Base-by-base conservation (phyloP, 2,797 vertebrate species). In the Lithobates sylvaticus region DNA sequence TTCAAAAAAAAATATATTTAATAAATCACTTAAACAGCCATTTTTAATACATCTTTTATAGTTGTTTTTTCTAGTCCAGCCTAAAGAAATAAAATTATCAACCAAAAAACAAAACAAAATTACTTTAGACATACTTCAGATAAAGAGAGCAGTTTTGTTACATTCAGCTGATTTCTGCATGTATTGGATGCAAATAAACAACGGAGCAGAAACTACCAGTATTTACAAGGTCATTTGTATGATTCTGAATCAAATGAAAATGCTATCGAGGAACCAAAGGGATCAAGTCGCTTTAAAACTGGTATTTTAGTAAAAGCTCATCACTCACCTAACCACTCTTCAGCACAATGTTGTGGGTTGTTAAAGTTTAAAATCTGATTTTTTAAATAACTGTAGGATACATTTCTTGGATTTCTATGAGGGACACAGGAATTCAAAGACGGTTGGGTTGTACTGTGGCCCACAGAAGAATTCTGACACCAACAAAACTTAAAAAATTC, bases 31-130 rank as follows among this genome's bases (percentile, higher is more conserved):
- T 79, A 92, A 93, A 91, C 89, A 86, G 83, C 87, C 87, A 84
- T 89, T 86, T 68, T 89, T 84, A 85, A 72, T 82, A 83, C 79
- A 81, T 70, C 39, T 86, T 88, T 78, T 76, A 84, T 78, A 78
- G 61, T 4, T 79, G 76, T 54, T 86, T 91, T 96, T 96, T 95
- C 93, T 93, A 97, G 94, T 97, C 94, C 95, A 96, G 97, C 96
- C 92, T 94, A 97, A 96, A 95, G 94, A 84, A 92, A 93, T 89
- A 88, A 85, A 81, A 86, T 78, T 81, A 82, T 86, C 85, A 82
- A 82, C 68, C 85, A 86, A 32, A 78, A 76, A 85, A 80, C 67
- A 64, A 71, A 86, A 77, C 77, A 29, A 76, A 86, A 91, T 93
- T 92, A 94, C 91, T 94, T 92, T 88, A 88, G 93, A 94, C 92